These are phyloP conservation scores for Leucania comma DNA, from an alignment of 2,888 invertebrate genomes.

Conservation along the genomic window DNA sequence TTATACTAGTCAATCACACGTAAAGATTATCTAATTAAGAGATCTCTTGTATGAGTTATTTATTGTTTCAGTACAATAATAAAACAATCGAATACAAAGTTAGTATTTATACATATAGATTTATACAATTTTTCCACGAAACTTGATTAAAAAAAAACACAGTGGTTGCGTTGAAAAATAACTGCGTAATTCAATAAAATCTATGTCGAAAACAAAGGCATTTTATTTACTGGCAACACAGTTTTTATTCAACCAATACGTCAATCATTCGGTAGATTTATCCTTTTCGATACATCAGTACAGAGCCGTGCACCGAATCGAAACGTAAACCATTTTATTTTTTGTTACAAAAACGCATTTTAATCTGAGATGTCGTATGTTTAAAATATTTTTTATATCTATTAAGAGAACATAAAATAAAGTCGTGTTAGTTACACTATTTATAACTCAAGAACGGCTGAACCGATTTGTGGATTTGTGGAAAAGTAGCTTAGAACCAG, in stretches of 20 bases:
- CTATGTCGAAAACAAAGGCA: constrained; percentile 22
- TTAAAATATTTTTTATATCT: constrained; percentile 4
- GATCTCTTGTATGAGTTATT: neutral
- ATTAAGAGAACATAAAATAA: no score
- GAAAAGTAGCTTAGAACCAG: no score
- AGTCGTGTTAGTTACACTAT: no score
- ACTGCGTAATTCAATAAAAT: constrained; percentile 17
- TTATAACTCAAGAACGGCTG: no score
- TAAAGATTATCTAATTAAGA: neutral
- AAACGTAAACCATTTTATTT: constrained; percentile 26
- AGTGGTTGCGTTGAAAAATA: constrained; percentile 9
- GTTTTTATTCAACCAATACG: constrained; percentile 49
- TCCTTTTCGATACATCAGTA: constrained; percentile 1
- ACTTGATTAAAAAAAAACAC: constrained; percentile 1
- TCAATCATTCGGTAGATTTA: constrained; percentile 39
- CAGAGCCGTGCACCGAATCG: neutral
- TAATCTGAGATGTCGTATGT: constrained; percentile 21
- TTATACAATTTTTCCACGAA: neutral
- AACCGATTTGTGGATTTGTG: no score
- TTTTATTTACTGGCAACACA: constrained; percentile 5
- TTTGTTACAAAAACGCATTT: constrained; percentile 34
- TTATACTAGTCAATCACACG: no score
- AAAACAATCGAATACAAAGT: neutral
- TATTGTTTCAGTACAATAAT: neutral
- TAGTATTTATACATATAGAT: neutral